These are phyloP conservation scores for Phoxinus phoxinus DNA, from an alignment of 2,113 vertebrate genomes.

Conservation along the genomic window DNA sequence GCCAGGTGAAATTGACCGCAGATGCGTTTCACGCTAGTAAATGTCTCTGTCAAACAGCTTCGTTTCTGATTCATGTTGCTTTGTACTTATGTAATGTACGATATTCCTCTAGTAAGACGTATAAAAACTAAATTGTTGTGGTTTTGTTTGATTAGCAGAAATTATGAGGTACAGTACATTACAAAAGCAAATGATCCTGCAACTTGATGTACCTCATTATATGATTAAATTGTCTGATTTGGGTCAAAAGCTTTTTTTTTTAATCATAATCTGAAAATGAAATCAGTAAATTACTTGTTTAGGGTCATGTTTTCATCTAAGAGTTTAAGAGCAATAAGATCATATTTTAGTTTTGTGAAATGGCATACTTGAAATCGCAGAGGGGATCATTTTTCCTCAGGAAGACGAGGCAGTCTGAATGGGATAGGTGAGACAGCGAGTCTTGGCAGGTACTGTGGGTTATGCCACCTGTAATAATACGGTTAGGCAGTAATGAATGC, in stretches of 20 bases:
- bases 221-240: neutral
- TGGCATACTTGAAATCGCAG: neutral
- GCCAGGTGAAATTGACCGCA: neutral
- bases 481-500: neutral
- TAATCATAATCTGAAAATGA: neutral
- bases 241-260: neutral
- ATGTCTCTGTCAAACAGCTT: constrained; percentile 10
- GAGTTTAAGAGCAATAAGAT: neutral
- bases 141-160: neutral
- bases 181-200: neutral
- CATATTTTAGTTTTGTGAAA: neutral
- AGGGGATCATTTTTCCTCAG: neutral
- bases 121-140: neutral
- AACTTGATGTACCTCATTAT: neutral
- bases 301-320: neutral
- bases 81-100: neutral
- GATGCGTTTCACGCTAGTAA: constrained; percentile 16
- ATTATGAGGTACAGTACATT: neutral
- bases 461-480: neutral
- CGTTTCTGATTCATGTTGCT: neutral
- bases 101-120: neutral
- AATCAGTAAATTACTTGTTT: neutral
- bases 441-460: neutral
- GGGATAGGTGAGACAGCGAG: neutral
- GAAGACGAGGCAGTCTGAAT: neutral